These are phyloP conservation scores for Podargus strigoides DNA, from an alignment of 2,797 vertebrate genomes.

Conservation along the genomic window DNA sequence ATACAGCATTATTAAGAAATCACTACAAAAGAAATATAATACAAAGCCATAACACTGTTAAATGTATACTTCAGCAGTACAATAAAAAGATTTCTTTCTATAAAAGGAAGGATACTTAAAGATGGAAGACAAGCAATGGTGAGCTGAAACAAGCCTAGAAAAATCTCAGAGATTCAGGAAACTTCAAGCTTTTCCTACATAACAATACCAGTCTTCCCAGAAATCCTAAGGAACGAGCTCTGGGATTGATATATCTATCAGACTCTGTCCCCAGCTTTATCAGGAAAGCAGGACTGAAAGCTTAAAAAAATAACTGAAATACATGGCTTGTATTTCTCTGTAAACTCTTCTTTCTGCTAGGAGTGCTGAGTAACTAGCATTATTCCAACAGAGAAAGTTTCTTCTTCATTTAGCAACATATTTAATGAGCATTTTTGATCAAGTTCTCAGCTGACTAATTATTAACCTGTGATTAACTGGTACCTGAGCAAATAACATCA, in stretches of 20 bases:
- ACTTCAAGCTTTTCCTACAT: background rate
- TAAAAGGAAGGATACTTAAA: background rate
- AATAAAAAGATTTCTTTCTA: background rate
- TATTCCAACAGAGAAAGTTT: background rate
- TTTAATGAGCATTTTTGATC: background rate
- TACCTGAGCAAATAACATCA: background rate
- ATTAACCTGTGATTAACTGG: background rate
- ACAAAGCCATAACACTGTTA: background rate
- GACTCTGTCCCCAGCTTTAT: background rate
- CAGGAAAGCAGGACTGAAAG: background rate
- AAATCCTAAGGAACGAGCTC: background rate
- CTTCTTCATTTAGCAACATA: background rate
- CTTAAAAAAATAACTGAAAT: background rate
- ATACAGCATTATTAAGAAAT: background rate
- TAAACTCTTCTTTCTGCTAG: background rate
- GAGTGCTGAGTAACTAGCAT: background rate
- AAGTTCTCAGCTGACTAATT: background rate
- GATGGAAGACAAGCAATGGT: background rate
- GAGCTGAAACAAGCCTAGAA: background rate
- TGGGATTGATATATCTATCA: background rate
- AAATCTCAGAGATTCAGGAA: background rate
- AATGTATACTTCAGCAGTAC: background rate
- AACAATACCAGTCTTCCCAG: background rate
- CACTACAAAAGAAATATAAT: background rate
- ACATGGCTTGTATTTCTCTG: background rate